A percentile compares a stretch with the other conserved stretches of the same genome.
Conservation (phyloP, 2,113 vertebrate genomes). For the Pardalotus punctatus region DNA sequence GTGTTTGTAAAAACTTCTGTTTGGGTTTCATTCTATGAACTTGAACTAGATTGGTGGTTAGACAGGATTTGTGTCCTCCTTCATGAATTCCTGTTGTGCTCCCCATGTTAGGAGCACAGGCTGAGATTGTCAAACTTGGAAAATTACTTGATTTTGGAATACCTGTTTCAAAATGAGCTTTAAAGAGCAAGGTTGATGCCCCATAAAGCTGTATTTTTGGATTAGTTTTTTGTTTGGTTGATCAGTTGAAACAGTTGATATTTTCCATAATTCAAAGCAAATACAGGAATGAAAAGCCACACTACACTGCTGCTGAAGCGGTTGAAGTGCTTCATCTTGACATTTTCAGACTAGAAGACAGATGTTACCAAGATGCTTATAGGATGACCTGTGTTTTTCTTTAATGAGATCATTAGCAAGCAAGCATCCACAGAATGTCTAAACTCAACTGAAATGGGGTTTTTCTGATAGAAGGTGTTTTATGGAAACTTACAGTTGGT, state of each 20-base stretch:
- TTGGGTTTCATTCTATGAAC: neutral
- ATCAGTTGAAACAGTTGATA: neutral
- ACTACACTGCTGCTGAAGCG: neutral
- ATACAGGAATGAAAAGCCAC: neutral
- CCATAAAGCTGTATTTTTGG: neutral
- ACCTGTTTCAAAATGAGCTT: neutral
- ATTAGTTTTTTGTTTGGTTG: neutral
- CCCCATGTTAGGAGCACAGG: neutral
- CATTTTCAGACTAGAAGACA: conserved; percentile 19
- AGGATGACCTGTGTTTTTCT: neutral
- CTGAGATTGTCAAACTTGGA: neutral
- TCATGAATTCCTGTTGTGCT: neutral
- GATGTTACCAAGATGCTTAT: neutral
- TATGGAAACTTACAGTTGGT: neutral
- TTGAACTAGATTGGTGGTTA: neutral
- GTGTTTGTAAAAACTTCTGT: neutral
- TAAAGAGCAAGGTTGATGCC: neutral
- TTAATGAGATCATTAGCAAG: conserved; percentile 5
- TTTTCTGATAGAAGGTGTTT: neutral
- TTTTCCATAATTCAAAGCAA: neutral
- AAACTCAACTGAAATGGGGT: neutral
- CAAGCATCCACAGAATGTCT: neutral
- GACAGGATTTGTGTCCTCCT: neutral
- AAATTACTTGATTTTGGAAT: neutral
- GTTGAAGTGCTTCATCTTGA: neutral